phyloP scores from a whole-genome alignment of 2,797 vertebrate genomes.

The Ficedula albicollis region DNA sequence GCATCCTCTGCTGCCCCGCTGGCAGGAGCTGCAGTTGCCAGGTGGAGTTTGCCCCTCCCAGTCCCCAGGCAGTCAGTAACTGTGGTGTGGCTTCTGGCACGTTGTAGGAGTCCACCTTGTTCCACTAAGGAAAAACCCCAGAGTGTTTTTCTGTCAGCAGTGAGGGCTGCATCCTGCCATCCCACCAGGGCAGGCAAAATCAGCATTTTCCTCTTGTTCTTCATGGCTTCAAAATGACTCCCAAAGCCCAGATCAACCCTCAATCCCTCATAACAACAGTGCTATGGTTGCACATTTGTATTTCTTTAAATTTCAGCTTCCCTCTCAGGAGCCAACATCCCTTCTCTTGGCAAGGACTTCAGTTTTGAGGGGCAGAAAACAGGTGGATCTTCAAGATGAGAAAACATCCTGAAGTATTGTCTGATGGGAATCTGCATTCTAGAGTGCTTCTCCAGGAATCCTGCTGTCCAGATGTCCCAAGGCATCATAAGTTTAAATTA shows the following conservation, averaged over 20 bases:
- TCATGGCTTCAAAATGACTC: neutral
- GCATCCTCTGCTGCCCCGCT: neutral
- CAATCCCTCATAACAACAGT: neutral
- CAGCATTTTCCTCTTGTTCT: neutral
- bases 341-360: constrained; percentile 38
- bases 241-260: neutral
- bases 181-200: neutral
- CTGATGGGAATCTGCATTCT: constrained; percentile 40
- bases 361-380: constrained; percentile 42
- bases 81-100: neutral
- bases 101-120: neutral
- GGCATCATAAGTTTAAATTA: constrained; percentile 56
- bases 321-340: constrained; percentile 48
- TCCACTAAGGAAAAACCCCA: neutral
- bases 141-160: neutral
- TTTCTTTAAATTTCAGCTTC: constrained; percentile 48
- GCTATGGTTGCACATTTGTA: neutral
- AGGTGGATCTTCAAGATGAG: constrained; percentile 57
- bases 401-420: neutral
- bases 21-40: neutral
- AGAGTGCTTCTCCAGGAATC: constrained; percentile 52
- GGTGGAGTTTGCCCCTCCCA: neutral
- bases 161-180: neutral
- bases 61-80: neutral
- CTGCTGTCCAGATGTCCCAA: constrained; percentile 33